These are phyloP conservation scores for Caenorhabditis sp. DNA, from an alignment of 2,888 invertebrate species.

Conservation along the genomic window DNA sequence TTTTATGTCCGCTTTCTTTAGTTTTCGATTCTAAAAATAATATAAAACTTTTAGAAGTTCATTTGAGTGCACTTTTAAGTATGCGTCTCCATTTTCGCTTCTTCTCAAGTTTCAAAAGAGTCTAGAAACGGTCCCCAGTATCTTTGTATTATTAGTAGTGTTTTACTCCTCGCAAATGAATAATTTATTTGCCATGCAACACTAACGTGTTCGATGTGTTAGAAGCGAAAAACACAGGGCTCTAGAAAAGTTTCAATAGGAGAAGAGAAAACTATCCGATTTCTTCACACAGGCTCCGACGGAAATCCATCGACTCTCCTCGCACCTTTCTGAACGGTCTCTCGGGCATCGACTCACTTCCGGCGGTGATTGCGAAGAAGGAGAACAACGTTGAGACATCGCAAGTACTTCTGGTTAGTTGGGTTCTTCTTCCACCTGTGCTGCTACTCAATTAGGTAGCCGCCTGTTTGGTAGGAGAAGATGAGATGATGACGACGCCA, in stretches of 20 bases:
- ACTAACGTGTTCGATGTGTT: not conserved
- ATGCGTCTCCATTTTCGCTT: not conserved
- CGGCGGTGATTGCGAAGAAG: constrained; percentile 58
- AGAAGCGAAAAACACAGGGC: not conserved
- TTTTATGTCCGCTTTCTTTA: not conserved
- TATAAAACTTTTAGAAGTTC: constrained; percentile 1
- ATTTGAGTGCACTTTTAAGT: not conserved
- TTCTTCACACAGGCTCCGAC: constrained; percentile 51
- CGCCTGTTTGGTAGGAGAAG: constrained; percentile 16
- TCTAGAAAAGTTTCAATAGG: not conserved
- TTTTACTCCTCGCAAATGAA: constrained; percentile 28
- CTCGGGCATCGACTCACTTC: constrained; percentile 59
- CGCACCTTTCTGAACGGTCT: constrained; percentile 65
- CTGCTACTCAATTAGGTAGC: constrained; percentile 13
- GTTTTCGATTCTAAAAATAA: constrained; percentile 9
- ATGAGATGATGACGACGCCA: constrained; percentile 49
- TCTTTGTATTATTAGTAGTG: too few species aligned
- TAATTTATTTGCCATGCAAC: constrained; percentile 47
- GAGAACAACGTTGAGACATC: constrained; percentile 47
- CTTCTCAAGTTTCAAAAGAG: constrained; percentile 28
- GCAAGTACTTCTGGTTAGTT: constrained; percentile 65
- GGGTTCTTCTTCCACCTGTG: constrained; percentile 12
- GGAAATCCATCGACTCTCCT: constrained; percentile 67
- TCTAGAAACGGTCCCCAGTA: constrained; percentile 12
- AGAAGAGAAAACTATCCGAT: constrained; percentile 9